Percentiles rank a stretch among this genome's conserved stretches.
phyloP scores from a whole-genome alignment of 1,140 invertebrate species.

The Metopolophium dirhodum region DNA sequence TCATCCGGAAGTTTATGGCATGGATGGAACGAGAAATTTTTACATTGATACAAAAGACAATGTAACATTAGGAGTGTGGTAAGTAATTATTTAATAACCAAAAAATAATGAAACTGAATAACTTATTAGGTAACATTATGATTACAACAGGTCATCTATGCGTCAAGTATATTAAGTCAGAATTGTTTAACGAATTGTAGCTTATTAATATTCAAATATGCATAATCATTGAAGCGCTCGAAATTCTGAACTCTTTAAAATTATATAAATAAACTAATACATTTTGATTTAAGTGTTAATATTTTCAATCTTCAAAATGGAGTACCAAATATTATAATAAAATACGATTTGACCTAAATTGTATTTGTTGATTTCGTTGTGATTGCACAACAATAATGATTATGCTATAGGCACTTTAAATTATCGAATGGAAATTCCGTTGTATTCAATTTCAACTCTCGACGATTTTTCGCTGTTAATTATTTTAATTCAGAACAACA shows the following conservation, averaged over 20 bases:
- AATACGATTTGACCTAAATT: not conserved
- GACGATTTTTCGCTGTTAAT: not conserved
- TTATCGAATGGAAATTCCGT: too few relatives aligned
- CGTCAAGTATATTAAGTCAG: not conserved
- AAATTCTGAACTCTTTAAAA: not conserved
- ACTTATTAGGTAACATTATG: not conserved
- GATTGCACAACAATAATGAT: not conserved
- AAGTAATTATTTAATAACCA: not conserved
- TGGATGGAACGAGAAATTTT: conserved; percentile 74
- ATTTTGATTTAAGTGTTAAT: not conserved
- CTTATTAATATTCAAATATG: not conserved
- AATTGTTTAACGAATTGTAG: not conserved
- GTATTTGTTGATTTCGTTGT: not conserved
- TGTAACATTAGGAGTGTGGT: conserved; percentile 70
- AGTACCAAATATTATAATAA: not conserved
- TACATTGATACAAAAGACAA: conserved; percentile 72
- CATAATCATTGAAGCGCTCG: not conserved
- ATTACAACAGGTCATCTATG: not conserved
- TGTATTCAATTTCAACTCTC: not conserved
- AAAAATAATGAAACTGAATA: not conserved
- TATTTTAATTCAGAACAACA: not conserved
- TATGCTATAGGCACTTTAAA: too few relatives aligned
- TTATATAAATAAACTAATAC: not conserved
- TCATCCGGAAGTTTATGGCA: conserved; percentile 68
- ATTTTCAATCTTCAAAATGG: not conserved